Base-by-base conservation (phyloP, 2,113 vertebrate species). In the Saimiri boliviensis region DNA sequence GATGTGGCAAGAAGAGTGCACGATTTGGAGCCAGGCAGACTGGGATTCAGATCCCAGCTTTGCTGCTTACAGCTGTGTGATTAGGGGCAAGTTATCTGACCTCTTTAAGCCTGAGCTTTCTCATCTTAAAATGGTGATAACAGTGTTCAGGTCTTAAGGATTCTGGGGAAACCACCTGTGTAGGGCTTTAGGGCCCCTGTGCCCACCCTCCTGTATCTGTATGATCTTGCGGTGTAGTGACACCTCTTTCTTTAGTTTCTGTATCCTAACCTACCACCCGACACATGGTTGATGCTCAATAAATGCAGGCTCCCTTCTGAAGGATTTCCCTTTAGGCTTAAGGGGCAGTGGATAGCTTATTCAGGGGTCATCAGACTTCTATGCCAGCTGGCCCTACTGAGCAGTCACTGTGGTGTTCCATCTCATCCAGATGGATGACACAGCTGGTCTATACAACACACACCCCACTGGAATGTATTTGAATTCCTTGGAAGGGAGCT, bases 371-470 rank as follows among this genome's bases (percentile, higher is more conserved):
- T 25, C 25, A 25, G 27, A 32, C 56, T 56, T 82, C 49, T 52
- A 21, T 6, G 32, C 49, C 8, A 40, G 30, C 56, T 32, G 25
- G 54, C 19, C 19, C 42, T 45, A 21, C 19, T 35, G 81, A 82
- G 37, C 25, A 58, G 73, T 54, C 74, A 25, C 42, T 32, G 49
- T n/a, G 68, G 30, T 66, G 58, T 82, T 52, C 73, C 52, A 6
- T 13, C 68, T 77, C 73, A 70, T 93, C 42, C 37, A 14, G 42
- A 47, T 58, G 74, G 58, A 52, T 32, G 54, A 47, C 74, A 42
- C 93, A 97, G 94, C 94, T 89, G 91, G 91, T 52, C 81, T 82
- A 0, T 52, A 37, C n/a, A 58, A 66, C 66, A 71, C 42, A 89
- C 76, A 60, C 79, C 11, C 56, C 17, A 25, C 30, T 93, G 76